Evolutionary conservation across 1,140 invertebrate genomes (phyloP).

Genomic region (Drosophila pseudoananassae): DNA sequence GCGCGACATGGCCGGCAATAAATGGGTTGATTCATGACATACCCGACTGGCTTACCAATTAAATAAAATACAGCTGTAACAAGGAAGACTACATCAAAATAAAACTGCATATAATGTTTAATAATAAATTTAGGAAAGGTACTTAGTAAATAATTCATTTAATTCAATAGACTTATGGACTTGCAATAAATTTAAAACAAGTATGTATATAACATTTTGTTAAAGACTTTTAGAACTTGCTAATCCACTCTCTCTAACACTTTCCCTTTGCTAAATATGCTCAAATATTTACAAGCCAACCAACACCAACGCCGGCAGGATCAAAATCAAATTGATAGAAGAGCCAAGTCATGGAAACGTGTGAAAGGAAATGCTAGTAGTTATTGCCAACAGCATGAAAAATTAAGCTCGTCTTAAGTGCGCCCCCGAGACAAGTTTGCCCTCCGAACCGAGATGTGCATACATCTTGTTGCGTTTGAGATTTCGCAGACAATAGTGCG

Average conservation of each 20-base stretch:
- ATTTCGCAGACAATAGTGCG: constrained; percentile 60
- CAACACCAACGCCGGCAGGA: constrained; percentile 29
- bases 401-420: constrained; percentile 71
- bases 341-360: constrained; percentile 14
- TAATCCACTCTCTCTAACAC: neutral
- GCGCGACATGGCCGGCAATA: constrained; percentile 48
- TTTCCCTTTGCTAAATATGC: constrained; percentile 37
- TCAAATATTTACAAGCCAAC: constrained; percentile 37
- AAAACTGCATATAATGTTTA: neutral
- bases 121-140: too few relatives aligned
- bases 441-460: constrained; percentile 14
- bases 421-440: constrained; percentile 54
- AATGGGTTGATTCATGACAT: constrained; percentile 46
- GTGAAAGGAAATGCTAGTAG: constrained; percentile 35
- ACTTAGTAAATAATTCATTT: too few relatives aligned
- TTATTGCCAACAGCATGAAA: constrained; percentile 71
- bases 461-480: constrained; percentile 45
- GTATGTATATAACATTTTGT: too few relatives aligned
- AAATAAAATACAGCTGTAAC: constrained; percentile 15
- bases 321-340: constrained; percentile 48
- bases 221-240: neutral
- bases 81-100: neutral
- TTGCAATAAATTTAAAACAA: neutral
- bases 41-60: constrained; percentile 7
- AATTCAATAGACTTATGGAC: neutral